Evolutionary conservation across 2,113 vertebrate species (phyloP).

Genomic region (Emydocephalus ijimae): DNA sequence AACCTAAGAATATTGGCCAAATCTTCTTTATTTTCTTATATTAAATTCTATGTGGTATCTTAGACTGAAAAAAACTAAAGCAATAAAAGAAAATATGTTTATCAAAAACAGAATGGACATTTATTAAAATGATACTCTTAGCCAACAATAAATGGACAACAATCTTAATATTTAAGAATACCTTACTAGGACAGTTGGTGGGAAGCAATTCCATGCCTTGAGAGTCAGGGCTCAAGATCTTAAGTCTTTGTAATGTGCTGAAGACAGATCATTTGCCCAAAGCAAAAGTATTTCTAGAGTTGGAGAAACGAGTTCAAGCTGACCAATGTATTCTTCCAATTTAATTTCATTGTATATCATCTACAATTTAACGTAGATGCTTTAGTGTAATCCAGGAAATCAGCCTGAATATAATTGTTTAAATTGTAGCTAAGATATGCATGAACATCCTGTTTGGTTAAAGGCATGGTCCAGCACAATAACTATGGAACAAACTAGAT

Average conservation of each 20-base stretch:
- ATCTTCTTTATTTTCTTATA: neutral
- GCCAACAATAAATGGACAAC: neutral
- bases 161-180: neutral
- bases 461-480: neutral
- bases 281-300: neutral
- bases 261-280: neutral
- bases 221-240: neutral
- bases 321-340: neutral
- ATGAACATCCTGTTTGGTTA: neutral
- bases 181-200: neutral
- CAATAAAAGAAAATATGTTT: neutral
- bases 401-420: neutral
- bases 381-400: neutral
- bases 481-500: neutral
- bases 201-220: neutral
- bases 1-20: neutral
- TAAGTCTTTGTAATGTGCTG: neutral
- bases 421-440: neutral
- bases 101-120: neutral
- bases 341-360: neutral
- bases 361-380: neutral
- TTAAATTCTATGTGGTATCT: neutral
- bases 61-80: neutral
- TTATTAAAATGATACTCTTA: neutral
- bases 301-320: neutral